Conservation (phyloP, 2,888 invertebrate species). For the Penaeus monodon region DNA sequence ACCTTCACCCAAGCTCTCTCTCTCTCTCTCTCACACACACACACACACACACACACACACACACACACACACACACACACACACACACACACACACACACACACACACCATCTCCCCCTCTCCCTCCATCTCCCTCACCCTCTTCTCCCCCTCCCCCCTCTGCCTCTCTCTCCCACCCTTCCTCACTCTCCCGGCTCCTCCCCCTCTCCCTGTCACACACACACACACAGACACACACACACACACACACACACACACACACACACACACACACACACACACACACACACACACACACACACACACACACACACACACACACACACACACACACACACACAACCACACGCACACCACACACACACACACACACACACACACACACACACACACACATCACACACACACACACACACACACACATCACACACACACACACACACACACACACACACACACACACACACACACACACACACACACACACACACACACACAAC, state of each 20-base stretch:
- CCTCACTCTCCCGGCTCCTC: not conserved
- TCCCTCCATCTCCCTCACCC: not conserved
- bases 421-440: not conserved
- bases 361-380: no score
- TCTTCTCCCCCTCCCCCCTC: not conserved
- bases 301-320: not conserved
- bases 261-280: not conserved
- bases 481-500: not conserved
- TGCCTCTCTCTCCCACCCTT: not conserved
- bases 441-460: not conserved
- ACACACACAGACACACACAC: not conserved
- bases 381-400: no score
- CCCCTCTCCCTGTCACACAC: not conserved
- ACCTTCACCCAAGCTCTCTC: no score
- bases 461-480: not conserved
- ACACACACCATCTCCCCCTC: no score
- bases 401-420: not conserved
- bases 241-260: not conserved
- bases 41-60: no score
- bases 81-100: no score
- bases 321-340: not conserved
- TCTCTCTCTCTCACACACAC: slow-evolving; percentile 5
- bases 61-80: no score
- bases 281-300: not conserved
- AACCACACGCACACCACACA: no score